A percentile compares a stretch with the other conserved stretches of the same genome.
Conservation (phyloP, 2,888 invertebrate genomes). For the Cremastinae sp. region DNA sequence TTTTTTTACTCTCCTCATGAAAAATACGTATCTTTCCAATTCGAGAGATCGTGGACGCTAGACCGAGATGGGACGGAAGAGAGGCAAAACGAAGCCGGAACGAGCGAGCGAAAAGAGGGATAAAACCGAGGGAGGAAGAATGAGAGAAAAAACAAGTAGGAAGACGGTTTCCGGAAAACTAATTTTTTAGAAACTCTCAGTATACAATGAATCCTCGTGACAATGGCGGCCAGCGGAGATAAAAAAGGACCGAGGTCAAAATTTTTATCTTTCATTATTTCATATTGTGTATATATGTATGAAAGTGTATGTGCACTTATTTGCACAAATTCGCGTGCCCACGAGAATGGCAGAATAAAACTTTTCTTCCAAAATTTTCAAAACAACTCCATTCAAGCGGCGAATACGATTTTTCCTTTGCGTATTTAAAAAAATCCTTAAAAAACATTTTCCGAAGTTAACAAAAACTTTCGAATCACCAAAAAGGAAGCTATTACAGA, state of each 20-base stretch:
- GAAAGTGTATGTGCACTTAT: background rate
- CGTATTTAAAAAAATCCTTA: no score
- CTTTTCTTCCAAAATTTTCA: no score
- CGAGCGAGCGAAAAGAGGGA: slow-evolving; percentile 50
- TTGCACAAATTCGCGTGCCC: slow-evolving; percentile 3
- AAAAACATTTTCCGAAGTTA: no score
- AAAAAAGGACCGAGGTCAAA: slow-evolving; percentile 36
- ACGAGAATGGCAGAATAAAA: no score
- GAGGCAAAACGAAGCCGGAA: slow-evolving; percentile 40
- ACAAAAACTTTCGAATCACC: no score
- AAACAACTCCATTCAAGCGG: no score
- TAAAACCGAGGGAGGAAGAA: slow-evolving; percentile 51
- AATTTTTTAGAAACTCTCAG: slow-evolving; percentile 73
- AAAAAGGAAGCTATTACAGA: no score
- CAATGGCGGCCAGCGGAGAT: slow-evolving; percentile 67
- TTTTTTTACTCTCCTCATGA: background rate
- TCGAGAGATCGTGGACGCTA: slow-evolving; percentile 57
- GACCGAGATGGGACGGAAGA: slow-evolving; percentile 19
- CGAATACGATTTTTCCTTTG: no score
- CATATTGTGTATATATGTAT: slow-evolving; percentile 7
- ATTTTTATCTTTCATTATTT: slow-evolving; percentile 48
- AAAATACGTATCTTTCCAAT: slow-evolving; percentile 66
- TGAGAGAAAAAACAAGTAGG: no score
- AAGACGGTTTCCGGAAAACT: slow-evolving; percentile 70
- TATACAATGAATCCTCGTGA: slow-evolving; percentile 71